Evolutionary conservation across 2,888 invertebrate genomes (phyloP).

Genomic region (Drosophila tripunctata): DNA sequence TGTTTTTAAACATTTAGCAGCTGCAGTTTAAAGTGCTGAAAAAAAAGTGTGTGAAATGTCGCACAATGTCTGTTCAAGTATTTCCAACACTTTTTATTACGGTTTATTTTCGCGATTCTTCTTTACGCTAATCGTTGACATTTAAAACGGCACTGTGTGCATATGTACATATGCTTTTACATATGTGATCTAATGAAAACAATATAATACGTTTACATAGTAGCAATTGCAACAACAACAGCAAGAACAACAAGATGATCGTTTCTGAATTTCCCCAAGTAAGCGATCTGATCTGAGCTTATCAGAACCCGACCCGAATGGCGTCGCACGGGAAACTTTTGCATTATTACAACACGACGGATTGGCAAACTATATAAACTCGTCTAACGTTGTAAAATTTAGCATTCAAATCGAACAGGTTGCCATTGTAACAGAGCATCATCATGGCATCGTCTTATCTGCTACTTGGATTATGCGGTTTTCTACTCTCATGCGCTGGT

Average conservation of each 20-base stretch:
- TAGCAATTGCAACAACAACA: background rate
- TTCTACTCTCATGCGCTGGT: slow-evolving; percentile 41
- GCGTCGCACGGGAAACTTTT: slow-evolving; percentile 34
- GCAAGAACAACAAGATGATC: background rate
- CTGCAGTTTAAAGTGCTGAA: no score
- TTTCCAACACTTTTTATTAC: no score
- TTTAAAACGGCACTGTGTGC: background rate
- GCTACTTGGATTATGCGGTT: slow-evolving; percentile 28
- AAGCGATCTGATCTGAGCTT: slow-evolving; percentile 33
- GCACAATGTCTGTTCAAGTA: no score
- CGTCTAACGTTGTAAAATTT: background rate
- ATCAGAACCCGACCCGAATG: slow-evolving; percentile 34
- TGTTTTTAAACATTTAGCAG: no score
- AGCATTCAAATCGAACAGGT: slow-evolving; percentile 24
- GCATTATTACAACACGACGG: slow-evolving; percentile 4
- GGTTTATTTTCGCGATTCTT: no score
- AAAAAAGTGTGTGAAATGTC: no score
- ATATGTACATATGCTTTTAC: background rate
- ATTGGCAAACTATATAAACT: slow-evolving; percentile 37
- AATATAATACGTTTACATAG: no score
- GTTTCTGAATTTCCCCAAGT: slow-evolving; percentile 43
- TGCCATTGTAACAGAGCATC: slow-evolving; percentile 20
- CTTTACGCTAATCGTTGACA: background rate
- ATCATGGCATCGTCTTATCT: slow-evolving; percentile 35
- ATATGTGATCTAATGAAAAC: background rate